Conservation (phyloP, 2,113 vertebrate genomes). For the Larimichthys crocea region DNA sequence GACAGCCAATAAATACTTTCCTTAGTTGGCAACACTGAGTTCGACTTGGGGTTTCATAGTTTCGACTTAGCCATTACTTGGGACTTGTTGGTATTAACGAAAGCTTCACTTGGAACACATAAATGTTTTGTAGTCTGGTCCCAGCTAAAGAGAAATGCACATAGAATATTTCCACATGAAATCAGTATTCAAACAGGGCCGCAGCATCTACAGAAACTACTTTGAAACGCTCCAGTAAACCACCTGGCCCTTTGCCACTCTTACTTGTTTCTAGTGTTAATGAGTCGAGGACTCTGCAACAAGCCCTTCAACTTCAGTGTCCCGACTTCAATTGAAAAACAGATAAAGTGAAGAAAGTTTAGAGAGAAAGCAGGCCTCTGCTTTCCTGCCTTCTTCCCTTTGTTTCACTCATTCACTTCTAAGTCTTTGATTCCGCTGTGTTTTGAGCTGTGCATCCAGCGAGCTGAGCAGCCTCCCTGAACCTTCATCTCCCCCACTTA, state of each 20-base stretch:
- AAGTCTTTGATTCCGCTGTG: slow-evolving; percentile 49
- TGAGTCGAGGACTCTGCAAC: slow-evolving; percentile 11
- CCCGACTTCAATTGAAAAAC: slow-evolving; percentile 11
- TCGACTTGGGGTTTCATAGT: not conserved
- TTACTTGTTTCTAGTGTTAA: slow-evolving; percentile 45
- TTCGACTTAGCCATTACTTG: not conserved
- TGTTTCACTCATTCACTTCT: slow-evolving; percentile 30
- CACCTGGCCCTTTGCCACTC: slow-evolving; percentile 3
- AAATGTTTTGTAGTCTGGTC: not conserved
- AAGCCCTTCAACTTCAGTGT: slow-evolving; percentile 24
- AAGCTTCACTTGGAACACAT: not conserved
- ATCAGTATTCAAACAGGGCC: slow-evolving; percentile 9
- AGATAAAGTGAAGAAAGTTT: slow-evolving; percentile 5
- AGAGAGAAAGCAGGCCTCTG: slow-evolving; percentile 15
- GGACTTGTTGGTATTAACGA: not conserved
- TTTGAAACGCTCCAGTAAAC: not conserved
- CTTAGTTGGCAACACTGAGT: not conserved
- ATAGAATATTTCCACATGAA: not conserved
- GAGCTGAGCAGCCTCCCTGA: slow-evolving; percentile 22
- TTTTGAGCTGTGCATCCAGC: slow-evolving; percentile 41
- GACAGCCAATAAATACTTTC: too few species aligned
- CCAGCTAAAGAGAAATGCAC: not conserved
- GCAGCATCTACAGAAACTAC: not conserved
- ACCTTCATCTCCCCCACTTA: slow-evolving; percentile 51
- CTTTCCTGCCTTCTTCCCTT: not conserved